Evolutionary conservation across 2,113 vertebrate species (phyloP), one percentile per base, ranked within the genome.

Genomic region (Nesoenas mayeri): DNA sequence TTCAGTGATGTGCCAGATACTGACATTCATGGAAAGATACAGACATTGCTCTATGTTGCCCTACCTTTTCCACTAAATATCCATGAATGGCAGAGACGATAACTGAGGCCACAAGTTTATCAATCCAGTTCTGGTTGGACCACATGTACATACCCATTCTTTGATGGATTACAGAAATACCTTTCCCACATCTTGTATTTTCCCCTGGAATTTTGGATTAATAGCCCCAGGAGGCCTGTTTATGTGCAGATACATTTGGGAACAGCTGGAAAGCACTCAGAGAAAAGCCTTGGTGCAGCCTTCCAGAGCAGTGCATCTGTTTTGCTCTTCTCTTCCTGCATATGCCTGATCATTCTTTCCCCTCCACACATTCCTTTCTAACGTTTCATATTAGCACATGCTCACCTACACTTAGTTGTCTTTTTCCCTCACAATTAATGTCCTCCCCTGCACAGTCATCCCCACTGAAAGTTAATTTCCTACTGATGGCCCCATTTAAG

Each of bases 101-200:
- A 85, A 73, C 15, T 38, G 10, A 89, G 24, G 40, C 22, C 67
- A 50, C 1, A 9, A 60, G n/a, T 79, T 54, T 69, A 94, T 73
- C 2, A 1, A 42, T 73, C 42, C 36, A 73, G 28, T 32, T 89
- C 66, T 85, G 47, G 24, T 26, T 54, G 28, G 66, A 85, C 66
- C 40, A 75, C 25, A 77, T 19, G 18, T 51, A 79, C 2, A 1
- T 34, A 25, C 73, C 93, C 74, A 70, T 83, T 88, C 67, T 88
- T 91, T 70, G 56, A 0, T 89, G 85, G 58, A 95, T 95, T 93
- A 90, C 47, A 96, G 67, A 89, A 94, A 94, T 88, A 89, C 50
- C 53, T 80, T 83, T 85, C 79, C 62, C 79, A 83, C 7, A 83
- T 93, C 88, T 93, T 93, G 91, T 79, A 83, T 94, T 96, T 96